Evolutionary conservation across 2,797 vertebrate species (phyloP), one percentile per base, ranked within the genome.

Genomic region (Poeciliopsis turneri): DNA sequence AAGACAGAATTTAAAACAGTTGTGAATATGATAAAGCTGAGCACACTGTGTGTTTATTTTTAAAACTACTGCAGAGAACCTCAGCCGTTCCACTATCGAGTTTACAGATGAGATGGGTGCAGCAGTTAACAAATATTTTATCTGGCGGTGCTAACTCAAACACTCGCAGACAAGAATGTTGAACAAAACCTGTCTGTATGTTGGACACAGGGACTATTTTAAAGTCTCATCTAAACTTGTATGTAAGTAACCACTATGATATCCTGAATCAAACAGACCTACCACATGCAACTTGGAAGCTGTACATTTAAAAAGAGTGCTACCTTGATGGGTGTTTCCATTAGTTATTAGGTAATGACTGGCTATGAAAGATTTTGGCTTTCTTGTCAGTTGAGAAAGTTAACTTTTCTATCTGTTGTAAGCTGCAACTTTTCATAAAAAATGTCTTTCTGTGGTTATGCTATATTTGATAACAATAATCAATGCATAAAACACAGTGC

Each of bases 41-140:
- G 41, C 68, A 28, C 25, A 15, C 25, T 0, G 2, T 2, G 12
- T 69, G 68, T 45, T 45, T 70, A 13, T 43, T 41, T 70, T 70
- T 45, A 43, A 12, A 45, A n/a, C 16, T 70, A 45, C 25, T 28
- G 41, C 25, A 8, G 23, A 25, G 15, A 9, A 9, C 1, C 41
- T 28, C 68, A 45, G 68, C 23, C 28, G 41, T 45, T 45, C 41
- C 25, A 28, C 2, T 28, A n/a, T 45, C 5, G 1, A 28, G 41
- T 70, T 28, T 46, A 70, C 41, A 45, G 41, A 45, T 28, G 39
- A 45, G 68, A 45, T n/a, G 68, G 68, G 68, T 46, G 68, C 41
- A 70, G 68, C 41, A 70, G 23, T 70, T 45, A 28, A n/a, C 66
- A 69, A 70, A 70, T 70, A 45, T 70, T 45, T 70, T n/a, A 28